Conservation (phyloP, 1,140 invertebrate species). For the Leptinotarsa defecta region DNA sequence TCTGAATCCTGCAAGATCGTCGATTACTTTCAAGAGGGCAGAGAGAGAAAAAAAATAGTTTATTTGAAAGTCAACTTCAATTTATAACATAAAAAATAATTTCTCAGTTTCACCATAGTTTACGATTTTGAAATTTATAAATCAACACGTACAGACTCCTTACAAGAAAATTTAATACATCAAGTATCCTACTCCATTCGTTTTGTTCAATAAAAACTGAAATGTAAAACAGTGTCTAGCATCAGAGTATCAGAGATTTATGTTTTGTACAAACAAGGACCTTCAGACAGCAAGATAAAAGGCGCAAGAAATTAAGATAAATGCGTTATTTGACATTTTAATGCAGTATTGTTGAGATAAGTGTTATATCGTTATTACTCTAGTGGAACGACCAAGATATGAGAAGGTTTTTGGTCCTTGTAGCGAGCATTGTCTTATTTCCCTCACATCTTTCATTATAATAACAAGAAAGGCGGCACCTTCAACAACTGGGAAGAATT, state of each 20-base stretch:
- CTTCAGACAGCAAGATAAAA: conserved; percentile 18
- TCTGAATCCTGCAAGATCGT: no score
- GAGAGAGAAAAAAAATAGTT: no score
- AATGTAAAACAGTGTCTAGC: conserved; percentile 20
- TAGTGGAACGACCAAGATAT: neutral
- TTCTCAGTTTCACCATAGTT: no score
- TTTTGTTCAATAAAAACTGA: neutral
- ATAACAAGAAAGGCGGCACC: no score
- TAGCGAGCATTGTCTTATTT: no score
- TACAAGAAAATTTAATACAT: neutral
- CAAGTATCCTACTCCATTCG: neutral
- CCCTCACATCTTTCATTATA: no score
- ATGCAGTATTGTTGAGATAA: conserved; percentile 20
- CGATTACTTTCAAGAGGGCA: no score
- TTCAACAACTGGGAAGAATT: no score
- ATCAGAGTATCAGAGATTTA: conserved; percentile 10
- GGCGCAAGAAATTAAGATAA: conserved; percentile 12
- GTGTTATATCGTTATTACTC: conserved; percentile 14
- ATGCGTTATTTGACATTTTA: conserved; percentile 14
- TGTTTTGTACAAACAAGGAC: neutral
- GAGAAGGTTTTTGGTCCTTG: neutral
- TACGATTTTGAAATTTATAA: no score
- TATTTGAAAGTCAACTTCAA: no score
- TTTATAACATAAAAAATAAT: no score
- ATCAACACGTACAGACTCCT: no score